Percentiles rank a stretch among this genome's conserved stretches.
These are phyloP conservation scores for Hirudinaria manillensis DNA, from an alignment of 2,888 invertebrate species.

Conservation along the genomic window DNA sequence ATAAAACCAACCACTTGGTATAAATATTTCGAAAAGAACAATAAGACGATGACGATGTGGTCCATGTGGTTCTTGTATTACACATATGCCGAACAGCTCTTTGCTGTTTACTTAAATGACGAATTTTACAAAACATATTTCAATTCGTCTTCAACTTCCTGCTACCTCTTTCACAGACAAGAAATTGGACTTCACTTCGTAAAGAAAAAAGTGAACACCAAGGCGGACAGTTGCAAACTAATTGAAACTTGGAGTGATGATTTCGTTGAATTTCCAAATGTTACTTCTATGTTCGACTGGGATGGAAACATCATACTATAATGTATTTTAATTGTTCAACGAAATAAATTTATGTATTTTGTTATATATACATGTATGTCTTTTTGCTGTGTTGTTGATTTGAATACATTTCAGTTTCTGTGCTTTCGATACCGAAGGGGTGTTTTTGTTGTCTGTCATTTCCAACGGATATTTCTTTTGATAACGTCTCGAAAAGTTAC, in stretches of 20 bases:
- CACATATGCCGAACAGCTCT: slow-evolving; percentile 29
- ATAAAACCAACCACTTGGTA: slow-evolving; percentile 38
- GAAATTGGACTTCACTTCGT: slow-evolving; percentile 19
- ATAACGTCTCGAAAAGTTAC: too few relatives aligned
- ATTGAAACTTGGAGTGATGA: slow-evolving; percentile 27
- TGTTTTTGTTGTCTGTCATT: too few relatives aligned
- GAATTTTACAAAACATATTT: neutral
- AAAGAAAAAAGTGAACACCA: neutral
- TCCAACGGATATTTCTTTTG: too few relatives aligned
- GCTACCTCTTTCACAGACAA: neutral
- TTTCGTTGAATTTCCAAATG: slow-evolving; percentile 24
- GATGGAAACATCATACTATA: too few relatives aligned
- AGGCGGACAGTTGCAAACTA: slow-evolving; percentile 3
- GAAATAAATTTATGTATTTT: too few relatives aligned
- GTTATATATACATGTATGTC: too few relatives aligned
- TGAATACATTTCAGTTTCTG: too few relatives aligned
- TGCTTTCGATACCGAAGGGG: too few relatives aligned
- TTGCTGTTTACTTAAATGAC: slow-evolving; percentile 33
- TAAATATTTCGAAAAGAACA: slow-evolving; percentile 24
- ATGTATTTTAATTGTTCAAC: too few relatives aligned
- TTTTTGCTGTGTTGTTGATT: too few relatives aligned
- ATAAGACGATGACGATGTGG: slow-evolving; percentile 36
- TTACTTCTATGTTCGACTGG: slow-evolving; percentile 43
- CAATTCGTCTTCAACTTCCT: neutral
- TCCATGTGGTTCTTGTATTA: slow-evolving; percentile 39